phyloP scores from a whole-genome alignment of 2,888 invertebrate genomes.

The Cheilosia vernalis region DNA sequence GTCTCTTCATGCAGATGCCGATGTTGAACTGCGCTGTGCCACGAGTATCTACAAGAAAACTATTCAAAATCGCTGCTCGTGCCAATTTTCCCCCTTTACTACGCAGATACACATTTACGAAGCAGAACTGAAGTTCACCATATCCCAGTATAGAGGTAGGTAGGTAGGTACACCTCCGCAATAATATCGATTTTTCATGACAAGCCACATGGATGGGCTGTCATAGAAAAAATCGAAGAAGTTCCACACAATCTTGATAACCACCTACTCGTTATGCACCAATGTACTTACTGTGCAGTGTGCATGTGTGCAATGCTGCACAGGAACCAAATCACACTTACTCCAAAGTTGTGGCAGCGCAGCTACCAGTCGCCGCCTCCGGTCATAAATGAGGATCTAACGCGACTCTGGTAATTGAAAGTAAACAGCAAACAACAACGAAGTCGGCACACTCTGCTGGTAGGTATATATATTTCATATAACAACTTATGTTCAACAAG shows the following conservation, averaged over 20 bases:
- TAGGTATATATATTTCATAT: too few species aligned
- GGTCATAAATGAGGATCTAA: slow-evolving; percentile 29
- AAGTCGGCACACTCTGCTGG: slow-evolving; percentile 23
- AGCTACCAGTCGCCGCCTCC: neutral
- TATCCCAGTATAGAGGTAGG: neutral
- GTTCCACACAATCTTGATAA: neutral
- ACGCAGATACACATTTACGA: slow-evolving; percentile 8
- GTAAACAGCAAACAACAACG: slow-evolving; percentile 26
- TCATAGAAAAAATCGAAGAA: slow-evolving; percentile 4
- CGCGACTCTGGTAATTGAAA: slow-evolving; percentile 50
- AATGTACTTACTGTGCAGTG: too few species aligned
- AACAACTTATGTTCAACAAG: slow-evolving; percentile 9
- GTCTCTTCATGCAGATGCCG: slow-evolving; percentile 18
- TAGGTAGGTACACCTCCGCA: neutral
- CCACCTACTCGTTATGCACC: too few species aligned
- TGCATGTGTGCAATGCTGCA: too few species aligned
- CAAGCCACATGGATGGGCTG: neutral
- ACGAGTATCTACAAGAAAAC: neutral
- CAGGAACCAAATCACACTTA: slow-evolving; percentile 15
- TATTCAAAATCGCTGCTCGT: neutral
- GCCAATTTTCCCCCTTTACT: neutral
- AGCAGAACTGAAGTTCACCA: neutral
- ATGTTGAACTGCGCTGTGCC: slow-evolving; percentile 2
- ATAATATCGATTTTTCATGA: slow-evolving; percentile 11
- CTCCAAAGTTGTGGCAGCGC: neutral